Evolutionary conservation across 2,797 vertebrate species (phyloP).

Genomic region (Pteronotus mesoamericanus): DNA sequence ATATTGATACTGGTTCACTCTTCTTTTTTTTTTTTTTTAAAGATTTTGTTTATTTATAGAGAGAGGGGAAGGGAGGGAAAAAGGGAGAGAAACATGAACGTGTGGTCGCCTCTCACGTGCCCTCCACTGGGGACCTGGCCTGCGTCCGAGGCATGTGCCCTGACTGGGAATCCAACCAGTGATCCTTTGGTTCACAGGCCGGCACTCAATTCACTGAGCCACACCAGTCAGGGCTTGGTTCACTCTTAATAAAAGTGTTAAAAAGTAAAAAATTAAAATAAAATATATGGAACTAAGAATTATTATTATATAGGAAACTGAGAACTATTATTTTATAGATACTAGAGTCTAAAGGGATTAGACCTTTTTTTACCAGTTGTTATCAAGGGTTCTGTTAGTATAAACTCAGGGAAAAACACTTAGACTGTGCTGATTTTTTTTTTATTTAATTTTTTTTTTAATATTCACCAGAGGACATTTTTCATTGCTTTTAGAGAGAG

Average conservation of each 20-base stretch:
- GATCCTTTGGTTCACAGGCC: too few relatives aligned
- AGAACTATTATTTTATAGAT: background rate
- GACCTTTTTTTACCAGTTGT: conserved; percentile 8
- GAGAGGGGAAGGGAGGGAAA: too few relatives aligned
- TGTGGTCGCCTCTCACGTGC: too few relatives aligned
- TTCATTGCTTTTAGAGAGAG: background rate
- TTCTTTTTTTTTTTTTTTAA: too few relatives aligned
- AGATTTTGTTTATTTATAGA: too few relatives aligned
- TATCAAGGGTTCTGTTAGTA: background rate
- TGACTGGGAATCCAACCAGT: too few relatives aligned
- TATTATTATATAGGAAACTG: background rate
- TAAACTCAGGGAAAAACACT: background rate
- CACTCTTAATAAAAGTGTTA: background rate
- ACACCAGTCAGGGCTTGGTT: too few relatives aligned
- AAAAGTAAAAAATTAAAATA: background rate
- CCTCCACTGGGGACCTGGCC: too few relatives aligned
- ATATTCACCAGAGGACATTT: background rate
- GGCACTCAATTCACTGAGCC: too few relatives aligned
- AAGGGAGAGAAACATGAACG: too few relatives aligned
- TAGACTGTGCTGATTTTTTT: background rate
- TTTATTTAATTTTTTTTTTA: background rate
- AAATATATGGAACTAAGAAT: background rate
- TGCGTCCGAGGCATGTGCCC: too few relatives aligned
- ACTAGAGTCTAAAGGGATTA: background rate
- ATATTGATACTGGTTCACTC: background rate